Evolutionary conservation across 2,113 vertebrate genomes (phyloP).

Genomic region (Lucifuga dentata): DNA sequence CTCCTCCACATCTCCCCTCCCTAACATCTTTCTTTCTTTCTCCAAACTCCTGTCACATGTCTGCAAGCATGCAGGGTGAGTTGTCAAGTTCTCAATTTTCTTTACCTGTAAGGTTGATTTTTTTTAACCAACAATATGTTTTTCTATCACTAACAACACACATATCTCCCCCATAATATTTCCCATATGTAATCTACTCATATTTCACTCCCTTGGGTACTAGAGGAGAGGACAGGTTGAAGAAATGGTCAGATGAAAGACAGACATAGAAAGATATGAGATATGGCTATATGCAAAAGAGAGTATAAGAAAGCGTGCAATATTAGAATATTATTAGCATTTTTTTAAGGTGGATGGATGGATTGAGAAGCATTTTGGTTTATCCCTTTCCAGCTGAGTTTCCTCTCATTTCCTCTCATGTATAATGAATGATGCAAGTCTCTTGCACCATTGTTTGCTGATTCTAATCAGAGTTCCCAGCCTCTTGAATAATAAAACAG

Average conservation of each 20-base stretch:
- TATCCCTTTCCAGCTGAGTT: conserved; percentile 50
- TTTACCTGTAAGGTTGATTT: too few relatives aligned
- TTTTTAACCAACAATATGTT: background rate
- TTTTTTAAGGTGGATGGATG: conserved; percentile 47
- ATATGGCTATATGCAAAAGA: background rate
- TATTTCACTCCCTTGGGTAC: conserved; percentile 9
- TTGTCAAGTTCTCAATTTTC: conserved; percentile 35
- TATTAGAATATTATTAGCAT: background rate
- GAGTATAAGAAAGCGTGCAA: background rate
- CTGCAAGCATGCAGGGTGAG: conserved; percentile 52
- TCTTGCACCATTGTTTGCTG: conserved; percentile 65
- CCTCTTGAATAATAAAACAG: conserved; percentile 72
- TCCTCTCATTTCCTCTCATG: conserved; percentile 74
- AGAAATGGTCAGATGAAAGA: background rate
- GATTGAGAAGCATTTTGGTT: conserved; percentile 39
- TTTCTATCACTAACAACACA: background rate
- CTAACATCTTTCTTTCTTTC: conserved; percentile 28
- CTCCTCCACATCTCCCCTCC: conserved; percentile 42
- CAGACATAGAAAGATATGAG: background rate
- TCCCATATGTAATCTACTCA: conserved; percentile 8
- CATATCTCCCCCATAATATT: background rate
- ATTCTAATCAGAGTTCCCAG: conserved; percentile 71
- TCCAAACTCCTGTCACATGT: conserved; percentile 61
- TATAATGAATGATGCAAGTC: conserved; percentile 72
- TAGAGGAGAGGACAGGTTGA: background rate